Percentiles rank a stretch among this genome's conserved stretches.
Conservation (phyloP, 2,113 vertebrate genomes). For the Sterrhoptilus dennistouni region DNA sequence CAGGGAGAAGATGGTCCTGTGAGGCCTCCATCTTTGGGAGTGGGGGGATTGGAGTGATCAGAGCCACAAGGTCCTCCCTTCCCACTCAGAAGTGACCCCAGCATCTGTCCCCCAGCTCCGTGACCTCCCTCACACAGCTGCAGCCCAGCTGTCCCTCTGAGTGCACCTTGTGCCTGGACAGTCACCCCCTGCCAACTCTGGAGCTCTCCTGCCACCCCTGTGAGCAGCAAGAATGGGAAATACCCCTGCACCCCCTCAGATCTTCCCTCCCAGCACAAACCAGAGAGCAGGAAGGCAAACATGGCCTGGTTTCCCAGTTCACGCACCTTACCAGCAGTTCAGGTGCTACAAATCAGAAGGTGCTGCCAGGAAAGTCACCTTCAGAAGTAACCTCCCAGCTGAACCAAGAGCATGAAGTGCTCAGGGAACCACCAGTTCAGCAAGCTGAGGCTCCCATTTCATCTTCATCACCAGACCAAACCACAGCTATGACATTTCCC, state of each 20-base stretch:
- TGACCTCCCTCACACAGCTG: background rate
- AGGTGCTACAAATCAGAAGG: background rate
- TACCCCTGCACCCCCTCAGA: fast-evolving
- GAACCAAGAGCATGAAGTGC: background rate
- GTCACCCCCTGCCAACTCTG: background rate
- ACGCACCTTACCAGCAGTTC: background rate
- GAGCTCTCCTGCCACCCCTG: fast-evolving
- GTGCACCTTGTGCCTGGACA: background rate
- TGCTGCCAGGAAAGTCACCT: slow-evolving; percentile 26
- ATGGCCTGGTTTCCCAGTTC: background rate
- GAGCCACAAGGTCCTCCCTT: background rate
- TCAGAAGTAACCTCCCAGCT: background rate
- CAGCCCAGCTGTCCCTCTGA: background rate
- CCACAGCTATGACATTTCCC: slow-evolving; percentile 29
- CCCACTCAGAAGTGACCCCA: background rate
- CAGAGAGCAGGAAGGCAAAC: background rate
- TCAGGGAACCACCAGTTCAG: background rate
- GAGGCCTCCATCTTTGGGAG: background rate
- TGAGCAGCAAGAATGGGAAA: background rate
- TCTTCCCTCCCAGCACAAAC: background rate
- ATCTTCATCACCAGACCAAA: slow-evolving; percentile 48
- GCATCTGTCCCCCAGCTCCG: fast-evolving
- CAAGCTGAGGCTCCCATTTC: background rate
- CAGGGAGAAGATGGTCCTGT: background rate
- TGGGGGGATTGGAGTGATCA: background rate